Evolutionary conservation across 2,888 invertebrate genomes (phyloP).

Genomic region (Drosophila imparisetae): DNA sequence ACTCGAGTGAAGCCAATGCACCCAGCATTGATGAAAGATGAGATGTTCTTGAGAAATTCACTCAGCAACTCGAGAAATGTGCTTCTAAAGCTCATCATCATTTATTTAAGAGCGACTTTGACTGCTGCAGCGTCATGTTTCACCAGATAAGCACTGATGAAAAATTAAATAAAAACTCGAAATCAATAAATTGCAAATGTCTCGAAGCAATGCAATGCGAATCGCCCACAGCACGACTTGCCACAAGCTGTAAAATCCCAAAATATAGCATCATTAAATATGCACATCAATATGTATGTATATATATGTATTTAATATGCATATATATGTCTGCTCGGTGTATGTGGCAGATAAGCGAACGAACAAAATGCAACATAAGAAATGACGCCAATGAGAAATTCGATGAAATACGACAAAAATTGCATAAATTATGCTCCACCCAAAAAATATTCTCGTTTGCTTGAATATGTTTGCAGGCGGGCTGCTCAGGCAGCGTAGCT

Average conservation of each 20-base stretch:
- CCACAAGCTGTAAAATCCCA: slow-evolving; percentile 39
- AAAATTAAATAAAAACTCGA: slow-evolving; percentile 67
- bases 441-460: slow-evolving; percentile 12
- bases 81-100: slow-evolving; percentile 58
- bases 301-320: slow-evolving; percentile 5
- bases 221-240: not conserved
- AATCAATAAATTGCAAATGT: slow-evolving; percentile 74
- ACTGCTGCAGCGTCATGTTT: slow-evolving; percentile 25
- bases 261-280: slow-evolving; percentile 70
- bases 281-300: slow-evolving; percentile 56
- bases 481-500: not conserved
- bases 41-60: slow-evolving; percentile 48
- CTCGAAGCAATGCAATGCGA: slow-evolving; percentile 10
- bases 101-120: slow-evolving; percentile 49
- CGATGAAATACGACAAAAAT: slow-evolving; percentile 17
- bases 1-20: slow-evolving; percentile 54
- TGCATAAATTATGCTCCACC: slow-evolving; percentile 54
- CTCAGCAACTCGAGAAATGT: slow-evolving; percentile 18
- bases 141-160: slow-evolving; percentile 50
- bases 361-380: slow-evolving; percentile 30
- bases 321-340: slow-evolving; percentile 9
- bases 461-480: not conserved
- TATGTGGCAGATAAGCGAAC: slow-evolving; percentile 12
- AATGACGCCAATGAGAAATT: slow-evolving; percentile 32
- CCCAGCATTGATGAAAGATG: slow-evolving; percentile 30